Percentiles rank a stretch among this genome's conserved stretches.
Conservation (phyloP, 2,113 vertebrate species). For the Chaetodon auriga region DNA sequence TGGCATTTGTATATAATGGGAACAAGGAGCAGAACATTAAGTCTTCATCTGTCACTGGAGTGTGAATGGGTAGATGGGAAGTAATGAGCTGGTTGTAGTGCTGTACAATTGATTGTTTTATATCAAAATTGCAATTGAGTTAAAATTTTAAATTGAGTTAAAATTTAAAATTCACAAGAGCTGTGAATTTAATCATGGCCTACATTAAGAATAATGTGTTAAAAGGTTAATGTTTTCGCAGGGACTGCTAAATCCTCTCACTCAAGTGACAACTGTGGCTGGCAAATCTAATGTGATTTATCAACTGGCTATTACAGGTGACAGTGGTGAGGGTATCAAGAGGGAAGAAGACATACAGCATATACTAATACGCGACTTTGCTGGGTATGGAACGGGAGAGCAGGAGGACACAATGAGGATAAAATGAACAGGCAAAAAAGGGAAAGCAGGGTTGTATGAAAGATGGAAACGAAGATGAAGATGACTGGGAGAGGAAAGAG, state of each 20-base stretch:
- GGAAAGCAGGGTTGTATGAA: constrained; percentile 20
- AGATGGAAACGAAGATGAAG: constrained; percentile 18
- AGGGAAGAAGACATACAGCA: constrained; percentile 22
- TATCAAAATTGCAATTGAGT: not conserved
- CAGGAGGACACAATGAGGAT: constrained; percentile 15
- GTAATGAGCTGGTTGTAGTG: not conserved
- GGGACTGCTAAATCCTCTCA: not conserved
- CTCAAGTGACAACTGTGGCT: not conserved
- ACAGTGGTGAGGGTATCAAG: constrained; percentile 2
- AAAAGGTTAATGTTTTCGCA: not conserved
- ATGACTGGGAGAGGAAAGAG: constrained; percentile 17
- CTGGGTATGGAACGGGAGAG: not conserved
- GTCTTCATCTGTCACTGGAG: constrained; percentile 34
- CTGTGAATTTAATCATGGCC: not conserved
- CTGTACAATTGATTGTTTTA: not conserved
- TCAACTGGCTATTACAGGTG: not conserved
- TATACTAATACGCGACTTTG: constrained; percentile 13
- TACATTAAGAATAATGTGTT: not conserved
- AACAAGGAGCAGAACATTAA: constrained; percentile 49
- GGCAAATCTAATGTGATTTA: constrained; percentile 3
- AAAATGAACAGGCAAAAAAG: constrained; percentile 21
- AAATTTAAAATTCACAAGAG: not conserved
- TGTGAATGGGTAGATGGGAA: not conserved
- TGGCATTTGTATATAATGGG: constrained; percentile 51
- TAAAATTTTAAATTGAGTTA: not conserved